Conservation (phyloP, 2,888 invertebrate species). For the Heliconius aoede region DNA sequence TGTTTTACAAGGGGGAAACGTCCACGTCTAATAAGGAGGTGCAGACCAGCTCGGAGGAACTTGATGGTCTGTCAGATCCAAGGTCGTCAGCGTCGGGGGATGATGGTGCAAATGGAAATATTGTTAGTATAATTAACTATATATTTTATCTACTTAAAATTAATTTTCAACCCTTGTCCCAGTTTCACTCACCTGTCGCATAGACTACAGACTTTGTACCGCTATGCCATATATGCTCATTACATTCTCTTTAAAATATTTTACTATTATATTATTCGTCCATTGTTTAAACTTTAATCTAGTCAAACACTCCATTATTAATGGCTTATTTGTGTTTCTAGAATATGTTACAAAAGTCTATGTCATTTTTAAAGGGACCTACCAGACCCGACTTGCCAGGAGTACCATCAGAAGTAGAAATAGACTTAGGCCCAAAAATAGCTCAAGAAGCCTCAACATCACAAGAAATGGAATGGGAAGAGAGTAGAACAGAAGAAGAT, state of each 20-base stretch:
- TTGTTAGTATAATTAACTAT: conserved; percentile 21
- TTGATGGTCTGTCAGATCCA: conserved; percentile 8
- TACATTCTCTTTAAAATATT: too few species aligned
- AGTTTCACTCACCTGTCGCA: too few species aligned
- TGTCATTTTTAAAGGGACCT: conserved; percentile 15
- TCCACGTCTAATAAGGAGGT: conserved; percentile 29
- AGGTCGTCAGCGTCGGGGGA: conserved; percentile 20
- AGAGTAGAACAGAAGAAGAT: conserved; percentile 40
- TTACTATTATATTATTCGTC: too few species aligned
- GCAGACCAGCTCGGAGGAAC: conserved; percentile 16
- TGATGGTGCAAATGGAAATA: conserved; percentile 17
- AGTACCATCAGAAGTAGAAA: conserved; percentile 46
- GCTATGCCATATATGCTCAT: too few species aligned
- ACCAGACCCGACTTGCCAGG: conserved; percentile 31
- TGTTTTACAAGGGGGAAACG: conserved; percentile 22
- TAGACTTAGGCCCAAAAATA: conserved; percentile 39
- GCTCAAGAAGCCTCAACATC: conserved; percentile 29
- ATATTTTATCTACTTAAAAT: neutral
- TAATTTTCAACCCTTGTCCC: neutral
- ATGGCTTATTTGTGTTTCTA: neutral
- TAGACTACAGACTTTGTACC: too few species aligned
- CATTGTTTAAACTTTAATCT: too few species aligned
- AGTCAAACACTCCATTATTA: too few species aligned
- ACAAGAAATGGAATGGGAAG: conserved; percentile 43
- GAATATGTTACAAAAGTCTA: neutral